Evolutionary conservation across 2,113 vertebrate species (phyloP).

Genomic region (Anser brachyrhynchus): DNA sequence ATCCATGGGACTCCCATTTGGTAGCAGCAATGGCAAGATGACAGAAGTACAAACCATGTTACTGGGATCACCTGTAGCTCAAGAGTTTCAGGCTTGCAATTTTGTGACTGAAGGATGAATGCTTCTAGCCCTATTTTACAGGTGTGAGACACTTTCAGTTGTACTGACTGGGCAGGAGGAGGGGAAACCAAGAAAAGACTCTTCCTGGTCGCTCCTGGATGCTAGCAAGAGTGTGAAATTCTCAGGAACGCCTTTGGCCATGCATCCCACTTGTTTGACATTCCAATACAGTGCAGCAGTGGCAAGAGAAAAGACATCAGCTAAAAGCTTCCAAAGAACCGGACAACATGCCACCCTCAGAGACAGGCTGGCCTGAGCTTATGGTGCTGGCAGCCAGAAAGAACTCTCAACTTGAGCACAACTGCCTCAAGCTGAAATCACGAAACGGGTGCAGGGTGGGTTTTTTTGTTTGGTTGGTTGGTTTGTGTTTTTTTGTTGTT

Average conservation of each 20-base stretch:
- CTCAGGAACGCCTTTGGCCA: not conserved
- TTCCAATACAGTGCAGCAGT: not conserved
- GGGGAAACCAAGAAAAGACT: not conserved
- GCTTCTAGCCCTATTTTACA: not conserved
- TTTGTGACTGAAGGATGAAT: not conserved
- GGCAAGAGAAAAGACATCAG: not conserved
- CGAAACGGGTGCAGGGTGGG: not conserved
- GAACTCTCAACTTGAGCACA: not conserved
- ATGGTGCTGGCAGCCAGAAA: not conserved
- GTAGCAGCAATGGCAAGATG: not conserved
- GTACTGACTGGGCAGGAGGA: not conserved
- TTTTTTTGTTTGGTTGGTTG: no score
- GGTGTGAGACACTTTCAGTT: not conserved
- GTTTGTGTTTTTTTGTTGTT: no score
- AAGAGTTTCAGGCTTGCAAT: not conserved
- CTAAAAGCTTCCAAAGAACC: not conserved
- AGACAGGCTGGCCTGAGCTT: not conserved
- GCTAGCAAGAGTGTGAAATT: not conserved
- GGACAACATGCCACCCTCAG: not conserved
- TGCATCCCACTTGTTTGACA: not conserved
- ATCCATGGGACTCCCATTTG: not conserved
- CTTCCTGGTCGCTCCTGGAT: not conserved
- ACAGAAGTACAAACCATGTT: not conserved
- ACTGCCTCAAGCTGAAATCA: not conserved
- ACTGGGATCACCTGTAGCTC: not conserved